Base-by-base conservation (phyloP, 2,113 vertebrate species). In the Pao palembangensis region DNA sequence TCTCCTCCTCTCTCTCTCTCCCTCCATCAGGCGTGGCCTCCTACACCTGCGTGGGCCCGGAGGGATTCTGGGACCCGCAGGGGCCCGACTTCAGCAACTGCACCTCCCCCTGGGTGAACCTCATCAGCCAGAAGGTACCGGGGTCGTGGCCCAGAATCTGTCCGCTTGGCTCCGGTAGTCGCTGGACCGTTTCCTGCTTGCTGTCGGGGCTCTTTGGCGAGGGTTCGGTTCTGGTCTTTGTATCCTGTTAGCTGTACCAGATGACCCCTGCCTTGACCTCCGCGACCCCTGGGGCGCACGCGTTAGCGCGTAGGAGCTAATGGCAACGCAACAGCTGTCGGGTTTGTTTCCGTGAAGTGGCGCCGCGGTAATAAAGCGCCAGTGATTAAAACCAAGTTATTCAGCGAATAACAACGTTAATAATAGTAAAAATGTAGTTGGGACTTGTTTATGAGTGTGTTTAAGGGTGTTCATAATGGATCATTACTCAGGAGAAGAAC, bases 61-160 rank as follows among this genome's bases (percentile, higher is more conserved):
- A 95, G 0, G 94, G 94, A 53, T 86, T 90, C 73, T 99, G 97
- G 97, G 94, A 98, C 72, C 89, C 91, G 10, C 93, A 93, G 83
- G 96, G 97, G 61, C 97, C 97, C 3, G 94, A 99, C 76, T 91
- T 98, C 41, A 98, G 94, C 91, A 99, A 99, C 87, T 99, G 97
- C 54, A 96, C 95, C 65, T 99, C 97, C 59, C 92, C 93, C 10
- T 99, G 97, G 97, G 92, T 99, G 75, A 95, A 93, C 81, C 88
- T 95, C 73, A 98, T 99, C 81, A 93, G 92, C 67, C 96, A 97
- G 72, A 99, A 98, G 93, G 97, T 99, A 80, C 41, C 2, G 89
- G 23, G 2, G 1, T 6, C 19, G 12, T 2, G 1, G 3, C 12
- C 23, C 14, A 5, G 6, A 19, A 25, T 15, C n/a, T 48, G 14